phyloP scores from a whole-genome alignment of 2,888 invertebrate genomes.

The Chaetogeoica ovagalla region DNA sequence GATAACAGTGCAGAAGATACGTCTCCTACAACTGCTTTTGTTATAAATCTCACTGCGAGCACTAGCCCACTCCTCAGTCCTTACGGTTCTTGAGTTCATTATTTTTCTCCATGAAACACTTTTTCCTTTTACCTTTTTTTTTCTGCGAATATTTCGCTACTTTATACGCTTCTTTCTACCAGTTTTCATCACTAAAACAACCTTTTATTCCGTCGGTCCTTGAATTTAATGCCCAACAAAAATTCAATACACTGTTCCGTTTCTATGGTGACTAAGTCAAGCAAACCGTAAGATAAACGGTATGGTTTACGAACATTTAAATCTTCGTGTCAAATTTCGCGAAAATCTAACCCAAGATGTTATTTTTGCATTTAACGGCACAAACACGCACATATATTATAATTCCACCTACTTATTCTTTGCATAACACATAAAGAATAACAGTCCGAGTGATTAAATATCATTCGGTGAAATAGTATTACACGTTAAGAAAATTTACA shows the following conservation, averaged over 20 bases:
- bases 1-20: slow-evolving; percentile 36
- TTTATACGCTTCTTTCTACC: slow-evolving; percentile 21
- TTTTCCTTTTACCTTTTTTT: slow-evolving; percentile 15
- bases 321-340: slow-evolving; percentile 13
- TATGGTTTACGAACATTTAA: slow-evolving; percentile 6
- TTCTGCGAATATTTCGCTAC: slow-evolving; percentile 3
- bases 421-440: too few species aligned
- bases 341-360: slow-evolving; percentile 9
- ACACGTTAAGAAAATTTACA: too few species aligned
- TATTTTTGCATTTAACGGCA: background rate
- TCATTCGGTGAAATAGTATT: too few species aligned
- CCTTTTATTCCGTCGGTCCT: background rate
- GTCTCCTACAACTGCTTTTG: slow-evolving; percentile 27
- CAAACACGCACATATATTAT: background rate
- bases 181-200: slow-evolving; percentile 5
- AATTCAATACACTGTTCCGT: slow-evolving; percentile 16
- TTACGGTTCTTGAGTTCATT: slow-evolving; percentile 26
- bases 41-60: slow-evolving; percentile 27
- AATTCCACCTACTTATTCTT: too few species aligned
- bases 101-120: slow-evolving; percentile 35
- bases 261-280: background rate
- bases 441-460: too few species aligned
- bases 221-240: slow-evolving; percentile 8
- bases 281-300: slow-evolving; percentile 11
- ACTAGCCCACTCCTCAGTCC: slow-evolving; percentile 1